Base-by-base conservation (phyloP, 2,113 vertebrate species). In the Speoplatyrhinus poulsoni region DNA sequence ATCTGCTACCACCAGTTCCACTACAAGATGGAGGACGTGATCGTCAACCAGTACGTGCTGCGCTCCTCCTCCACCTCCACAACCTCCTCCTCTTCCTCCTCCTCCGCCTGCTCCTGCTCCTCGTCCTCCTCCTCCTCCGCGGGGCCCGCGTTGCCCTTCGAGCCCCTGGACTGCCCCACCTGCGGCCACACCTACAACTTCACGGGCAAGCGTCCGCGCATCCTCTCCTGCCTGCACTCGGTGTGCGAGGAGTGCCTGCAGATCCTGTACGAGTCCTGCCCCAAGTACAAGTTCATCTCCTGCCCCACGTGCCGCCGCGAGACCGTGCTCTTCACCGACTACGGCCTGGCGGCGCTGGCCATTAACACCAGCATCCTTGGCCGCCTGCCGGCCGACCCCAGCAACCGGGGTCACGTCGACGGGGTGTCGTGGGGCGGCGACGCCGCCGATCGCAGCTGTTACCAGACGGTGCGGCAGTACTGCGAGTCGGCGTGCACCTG, bases 221-320 rank as follows among this genome's bases (percentile, higher is more conserved):
- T 98, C 91, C 94, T 99, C 61, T 98, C 97, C 85, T 99, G 98
- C 87, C 92, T 99, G 90, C 98, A 99, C 87, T 98, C 98, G 0
- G 98, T 99, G 88, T 99, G 98, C 0, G 98, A 99, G 93, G 96
- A 97, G 88, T 99, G 98, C 85, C 93, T 99, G 92, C 97, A 99
- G 92, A 98, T 98, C 89, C 96, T 99, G 76, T 99, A 99, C 0
- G 96, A 99, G 92, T 99, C 98, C 78, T 99, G 98, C 77, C 98
- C 98, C 82, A 99, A 98, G 91, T 99, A 99, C 92, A 99, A 99
- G 92, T 99, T 99, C 93, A 99, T 99, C 92, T 99, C 98, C 62
- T 98, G 98, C 84, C 98, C 98, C 72, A 96, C 96, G 12, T 99
- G 98, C 91, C 94, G 94, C 79, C 94, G 97, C 0, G 98, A 99